Base-by-base conservation (phyloP, 2,113 vertebrate genomes). In the Drymodes brunneopygia region DNA sequence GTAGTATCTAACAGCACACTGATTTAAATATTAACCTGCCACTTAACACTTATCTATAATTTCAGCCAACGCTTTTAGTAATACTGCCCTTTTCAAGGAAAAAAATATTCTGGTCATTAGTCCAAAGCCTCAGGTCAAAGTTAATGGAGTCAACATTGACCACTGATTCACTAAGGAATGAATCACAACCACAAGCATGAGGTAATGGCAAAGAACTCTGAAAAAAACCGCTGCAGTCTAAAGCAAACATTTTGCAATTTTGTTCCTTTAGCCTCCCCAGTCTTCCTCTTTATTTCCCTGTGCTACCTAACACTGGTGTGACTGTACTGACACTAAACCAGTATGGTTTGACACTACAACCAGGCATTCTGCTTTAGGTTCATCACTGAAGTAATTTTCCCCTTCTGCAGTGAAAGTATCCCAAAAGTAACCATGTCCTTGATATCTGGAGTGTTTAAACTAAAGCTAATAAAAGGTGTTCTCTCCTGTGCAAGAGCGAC, bases 91-190 rank as follows among this genome's bases (percentile, higher is more conserved):
- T 82, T 50, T 75, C 28, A 88, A 56, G 21, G 17, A 42, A 44
- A 56, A 81, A 53, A 48, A 14, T 12, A 50, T 20, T 29, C 64
- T 86, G 44, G 71, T 60, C 64, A 40, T 47, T 64, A 95, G 21
- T 74, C 64, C 72, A 94, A 94, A 86, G 61, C 57, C 40, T 65
- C 25, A 75, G 77, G 64, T 83, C 82, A 95, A 86, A 92, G 80
- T 79, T 78, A 90, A 74, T 3, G 14, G 60, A 90, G 36, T 36
- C 75, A 92, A 35, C 56, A 27, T 0, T 60, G 67, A 73, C 72
- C 77, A 92, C 60, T 81, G 94, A 93, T 54, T 92, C 54, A 79
- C 9, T 61, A 42, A 56, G n/a, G 53, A 58, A 15, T 74, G 44
- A 94, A 71, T 85, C 73, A 88, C 50, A 85, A 45, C 11, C 27